Conservation (phyloP, 2,797 vertebrate species). For the Neostethus bicornis region DNA sequence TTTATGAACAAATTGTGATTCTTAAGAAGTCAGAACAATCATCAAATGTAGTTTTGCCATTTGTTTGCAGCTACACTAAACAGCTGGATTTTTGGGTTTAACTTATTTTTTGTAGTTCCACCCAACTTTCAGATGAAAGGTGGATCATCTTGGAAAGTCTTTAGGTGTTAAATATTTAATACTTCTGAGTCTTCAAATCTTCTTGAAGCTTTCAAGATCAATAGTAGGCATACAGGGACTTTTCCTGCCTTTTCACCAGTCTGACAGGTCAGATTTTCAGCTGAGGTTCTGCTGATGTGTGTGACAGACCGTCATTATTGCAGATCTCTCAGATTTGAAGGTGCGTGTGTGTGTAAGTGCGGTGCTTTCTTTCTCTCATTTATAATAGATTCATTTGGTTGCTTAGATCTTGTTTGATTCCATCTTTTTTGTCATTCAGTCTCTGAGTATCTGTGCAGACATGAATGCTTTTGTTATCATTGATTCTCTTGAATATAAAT, state of each 20-base stretch:
- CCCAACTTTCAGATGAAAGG: background rate
- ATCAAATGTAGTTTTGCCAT: no score
- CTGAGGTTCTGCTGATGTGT: conserved; percentile 27
- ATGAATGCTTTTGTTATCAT: conserved; percentile 18
- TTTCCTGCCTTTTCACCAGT: conserved; percentile 31
- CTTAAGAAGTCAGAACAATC: no score
- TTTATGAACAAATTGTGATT: no score
- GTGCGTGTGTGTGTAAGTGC: conserved; percentile 21
- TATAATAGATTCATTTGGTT: conserved; percentile 62
- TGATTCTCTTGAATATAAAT: conserved; percentile 34
- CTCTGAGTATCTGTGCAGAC: conserved; percentile 17
- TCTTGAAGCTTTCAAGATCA: conserved; percentile 40
- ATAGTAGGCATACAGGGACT: conserved; percentile 12
- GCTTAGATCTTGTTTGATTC: conserved; percentile 58
- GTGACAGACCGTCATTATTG: conserved; percentile 33
- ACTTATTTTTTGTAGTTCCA: background rate
- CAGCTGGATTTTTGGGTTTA: background rate
- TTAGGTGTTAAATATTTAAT: conserved; percentile 43
- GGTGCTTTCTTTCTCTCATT: conserved; percentile 39
- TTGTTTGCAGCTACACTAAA: no score
- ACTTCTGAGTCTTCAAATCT: conserved; percentile 31
- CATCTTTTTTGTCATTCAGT: conserved; percentile 36
- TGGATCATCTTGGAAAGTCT: conserved; percentile 7
- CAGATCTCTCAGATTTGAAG: conserved; percentile 27
- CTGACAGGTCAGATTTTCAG: conserved; percentile 44